Conservation (phyloP, 2,113 vertebrate genomes). For the Oostethus manadensis region DNA sequence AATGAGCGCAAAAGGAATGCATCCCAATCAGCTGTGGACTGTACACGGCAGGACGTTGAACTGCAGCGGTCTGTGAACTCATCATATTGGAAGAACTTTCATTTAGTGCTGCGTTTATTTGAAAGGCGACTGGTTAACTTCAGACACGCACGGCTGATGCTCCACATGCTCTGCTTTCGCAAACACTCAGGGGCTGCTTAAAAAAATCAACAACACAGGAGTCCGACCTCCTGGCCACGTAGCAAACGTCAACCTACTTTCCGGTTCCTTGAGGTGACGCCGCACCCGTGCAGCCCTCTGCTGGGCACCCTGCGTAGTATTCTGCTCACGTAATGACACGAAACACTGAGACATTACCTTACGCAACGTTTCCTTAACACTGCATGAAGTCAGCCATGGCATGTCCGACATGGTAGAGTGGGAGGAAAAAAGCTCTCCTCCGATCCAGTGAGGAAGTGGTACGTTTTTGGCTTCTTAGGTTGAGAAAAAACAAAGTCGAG, state of each 20-base stretch:
- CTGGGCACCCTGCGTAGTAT: constrained; percentile 11
- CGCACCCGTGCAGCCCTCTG: constrained; percentile 11
- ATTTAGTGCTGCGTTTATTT: too few species aligned
- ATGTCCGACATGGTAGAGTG: too few species aligned
- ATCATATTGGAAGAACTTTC: too few species aligned
- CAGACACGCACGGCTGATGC: too few species aligned
- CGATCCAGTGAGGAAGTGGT: too few species aligned
- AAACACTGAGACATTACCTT: too few species aligned
- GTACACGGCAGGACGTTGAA: constrained; percentile 1
- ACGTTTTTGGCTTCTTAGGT: too few species aligned
- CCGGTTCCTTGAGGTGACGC: not conserved
- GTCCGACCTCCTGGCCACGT: constrained; percentile 25
- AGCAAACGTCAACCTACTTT: constrained; percentile 8
- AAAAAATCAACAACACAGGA: not conserved
- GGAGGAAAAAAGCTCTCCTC: too few species aligned
- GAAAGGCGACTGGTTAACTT: too few species aligned
- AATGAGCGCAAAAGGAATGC: not conserved
- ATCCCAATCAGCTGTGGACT: not conserved
- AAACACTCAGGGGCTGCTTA: constrained; percentile 5
- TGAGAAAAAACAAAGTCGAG: too few species aligned
- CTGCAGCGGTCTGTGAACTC: not conserved
- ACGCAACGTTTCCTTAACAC: too few species aligned
- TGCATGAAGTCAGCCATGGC: too few species aligned
- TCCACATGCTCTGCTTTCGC: constrained; percentile 11
- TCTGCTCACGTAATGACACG: not conserved